Evolutionary conservation across 1,140 invertebrate genomes (phyloP).

Genomic region (Neomicropteryx cornuta): DNA sequence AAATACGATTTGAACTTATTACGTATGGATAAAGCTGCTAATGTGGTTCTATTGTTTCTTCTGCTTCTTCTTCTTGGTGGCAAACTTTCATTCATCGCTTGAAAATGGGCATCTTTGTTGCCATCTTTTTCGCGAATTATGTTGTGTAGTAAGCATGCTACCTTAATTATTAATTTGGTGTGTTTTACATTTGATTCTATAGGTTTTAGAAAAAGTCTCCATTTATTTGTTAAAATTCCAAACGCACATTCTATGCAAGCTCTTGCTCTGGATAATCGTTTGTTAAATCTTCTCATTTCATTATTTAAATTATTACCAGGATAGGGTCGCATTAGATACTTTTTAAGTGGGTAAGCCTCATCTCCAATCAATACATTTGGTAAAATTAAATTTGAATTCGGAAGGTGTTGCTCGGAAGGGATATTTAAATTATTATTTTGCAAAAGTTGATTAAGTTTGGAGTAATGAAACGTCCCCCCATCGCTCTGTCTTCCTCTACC

Average conservation of each 20-base stretch:
- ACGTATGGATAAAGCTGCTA: no score
- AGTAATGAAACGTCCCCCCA: conserved; percentile 21
- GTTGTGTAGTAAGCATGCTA: conserved; percentile 6
- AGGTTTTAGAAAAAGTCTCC: conserved; percentile 5
- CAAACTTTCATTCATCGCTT: no score
- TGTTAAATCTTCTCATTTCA: conserved; percentile 4
- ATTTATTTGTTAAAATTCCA: conserved; percentile 7
- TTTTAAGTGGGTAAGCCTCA: conserved; percentile 23
- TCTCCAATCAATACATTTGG: conserved; percentile 23
- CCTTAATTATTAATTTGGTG: conserved; percentile 3
- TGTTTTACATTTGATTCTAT: conserved; percentile 5
- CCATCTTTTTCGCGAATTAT: background rate
- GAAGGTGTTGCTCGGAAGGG: conserved; percentile 8
- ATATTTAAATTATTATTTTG: conserved; percentile 5
- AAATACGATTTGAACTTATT: no score
- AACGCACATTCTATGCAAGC: conserved; percentile 5
- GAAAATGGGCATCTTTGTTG: background rate
- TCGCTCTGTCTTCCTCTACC: conserved; percentile 22
- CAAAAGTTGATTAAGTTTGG: conserved; percentile 2
- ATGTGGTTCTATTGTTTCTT: no score
- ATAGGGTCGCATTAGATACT: conserved; percentile 23
- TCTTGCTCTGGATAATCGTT: conserved; percentile 2
- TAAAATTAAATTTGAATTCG: conserved; percentile 7
- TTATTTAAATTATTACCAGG: conserved; percentile 1
- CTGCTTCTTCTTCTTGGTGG: no score